Evolutionary conservation across 2,888 invertebrate genomes (phyloP).

Genomic region (Troilus luridus): DNA sequence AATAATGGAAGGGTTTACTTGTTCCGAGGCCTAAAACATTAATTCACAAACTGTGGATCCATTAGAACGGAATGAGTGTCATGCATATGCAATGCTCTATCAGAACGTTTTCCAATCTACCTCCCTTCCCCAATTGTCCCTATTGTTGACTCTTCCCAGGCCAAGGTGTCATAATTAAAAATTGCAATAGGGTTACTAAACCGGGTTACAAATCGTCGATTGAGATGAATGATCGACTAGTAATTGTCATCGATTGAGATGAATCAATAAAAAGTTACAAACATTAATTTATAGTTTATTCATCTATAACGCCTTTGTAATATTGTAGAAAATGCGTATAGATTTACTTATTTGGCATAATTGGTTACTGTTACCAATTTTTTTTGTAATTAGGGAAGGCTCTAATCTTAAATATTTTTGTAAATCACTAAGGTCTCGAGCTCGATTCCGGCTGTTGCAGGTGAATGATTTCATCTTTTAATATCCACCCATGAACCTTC

Average conservation of each 20-base stretch:
- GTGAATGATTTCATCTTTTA: too few relatives aligned
- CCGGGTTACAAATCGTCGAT: not conserved
- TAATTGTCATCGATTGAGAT: not conserved
- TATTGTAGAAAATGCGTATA: too few relatives aligned
- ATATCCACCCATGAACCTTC: too few relatives aligned
- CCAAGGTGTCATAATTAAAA: not conserved
- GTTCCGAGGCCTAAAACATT: not conserved
- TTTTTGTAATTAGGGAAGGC: too few relatives aligned
- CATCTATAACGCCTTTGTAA: too few relatives aligned
- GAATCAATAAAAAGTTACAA: not conserved
- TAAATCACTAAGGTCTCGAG: too few relatives aligned
- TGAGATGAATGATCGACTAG: too few relatives aligned
- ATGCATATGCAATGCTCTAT: conserved; percentile 27
- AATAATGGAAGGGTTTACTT: conserved; percentile 21
- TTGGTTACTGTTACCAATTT: too few relatives aligned
- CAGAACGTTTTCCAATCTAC: conserved; percentile 10
- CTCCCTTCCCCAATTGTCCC: not conserved
- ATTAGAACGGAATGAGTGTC: not conserved
- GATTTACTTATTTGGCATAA: too few relatives aligned
- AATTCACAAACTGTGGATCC: not conserved
- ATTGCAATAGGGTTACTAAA: not conserved
- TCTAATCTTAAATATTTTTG: too few relatives aligned
- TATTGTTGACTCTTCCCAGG: not conserved
- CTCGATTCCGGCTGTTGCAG: too few relatives aligned
- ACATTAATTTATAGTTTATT: too few relatives aligned